Evolutionary conservation across 2,888 invertebrate genomes (phyloP), one percentile per base, ranked within the genome.

Genomic region (Acanthococcus lagerstroemiae): DNA sequence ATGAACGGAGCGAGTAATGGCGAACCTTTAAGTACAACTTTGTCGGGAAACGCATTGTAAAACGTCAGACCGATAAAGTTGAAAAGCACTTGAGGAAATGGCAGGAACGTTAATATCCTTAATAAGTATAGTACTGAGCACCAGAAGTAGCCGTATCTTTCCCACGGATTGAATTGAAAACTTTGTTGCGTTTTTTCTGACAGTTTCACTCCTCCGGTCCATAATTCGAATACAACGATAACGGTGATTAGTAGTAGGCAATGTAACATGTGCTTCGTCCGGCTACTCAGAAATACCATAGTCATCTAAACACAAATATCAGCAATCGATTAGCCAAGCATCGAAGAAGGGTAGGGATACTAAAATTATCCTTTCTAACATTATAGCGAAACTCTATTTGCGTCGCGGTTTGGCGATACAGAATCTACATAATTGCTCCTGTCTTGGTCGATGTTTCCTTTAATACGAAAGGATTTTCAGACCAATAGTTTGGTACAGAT

Each of bases 11-110:
- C 93, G 70, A 95, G 77, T 37, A 95, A 78, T 2, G 95, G 95
- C 6, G 93, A 92, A 19, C 93, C 91, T 77, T 92, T 92, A 37
- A 91, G 78, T 70, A 84, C 81, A 3, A 93, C 89, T 78, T 90
- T 91, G 72, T 94, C 93, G 61, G 94, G 92, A 76, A 96, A 96
- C 70, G 94, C 91, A 80, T 95, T 95, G 77, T 92, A 95, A 71
- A 91, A 81, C 67, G 88, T 83, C 69, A 95, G 78, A 54, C 95
- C 94, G 70, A 87, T 81, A 77, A 92, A 90, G 76, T 90, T 90
- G 76, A 91, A 91, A 58, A 94, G 73, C 70, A 90, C 90, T 81
- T 93, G 91, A 22, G 94, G 94, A 74, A 94, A 79, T 65, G 93
- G 90, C 65, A 94, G 81, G 74, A 94, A 83, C 63, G 91, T 89